A percentile compares a stretch with the other conserved stretches of the same genome.
Evolutionary conservation across 2,113 vertebrate species (phyloP).

Genomic region (Choloepus hoffmanni): DNA sequence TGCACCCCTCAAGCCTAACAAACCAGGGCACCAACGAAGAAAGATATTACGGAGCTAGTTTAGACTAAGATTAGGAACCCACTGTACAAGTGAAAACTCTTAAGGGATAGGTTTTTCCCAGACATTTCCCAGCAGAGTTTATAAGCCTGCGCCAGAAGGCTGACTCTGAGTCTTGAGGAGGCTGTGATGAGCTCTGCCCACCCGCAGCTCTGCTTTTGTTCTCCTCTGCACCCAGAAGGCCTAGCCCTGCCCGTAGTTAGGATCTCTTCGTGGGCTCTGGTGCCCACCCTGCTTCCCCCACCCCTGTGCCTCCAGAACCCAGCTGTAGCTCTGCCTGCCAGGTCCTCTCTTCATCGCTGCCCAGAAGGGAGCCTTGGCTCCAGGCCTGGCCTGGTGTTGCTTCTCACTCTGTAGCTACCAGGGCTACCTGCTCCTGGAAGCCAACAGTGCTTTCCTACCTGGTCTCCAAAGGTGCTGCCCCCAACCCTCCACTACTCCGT

Average conservation of each 20-base stretch:
- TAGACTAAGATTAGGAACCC: background rate
- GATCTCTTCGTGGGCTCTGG: background rate
- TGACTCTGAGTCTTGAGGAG: background rate
- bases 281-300: background rate
- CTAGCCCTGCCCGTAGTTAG: background rate
- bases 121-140: background rate
- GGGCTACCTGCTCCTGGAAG: background rate
- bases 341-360: background rate
- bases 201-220: fast-evolving
- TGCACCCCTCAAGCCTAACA: background rate
- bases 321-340: background rate
- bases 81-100: background rate
- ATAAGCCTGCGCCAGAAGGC: background rate
- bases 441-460: background rate
- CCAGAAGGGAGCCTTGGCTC: background rate
- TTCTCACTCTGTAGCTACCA: background rate
- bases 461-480: background rate
- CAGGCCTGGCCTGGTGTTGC: background rate
- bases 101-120: fast-evolving
- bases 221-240: background rate
- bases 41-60: background rate
- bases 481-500: too few species aligned
- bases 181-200: too few species aligned
- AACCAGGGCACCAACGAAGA: background rate
- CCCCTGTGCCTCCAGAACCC: background rate